Conservation (phyloP, 1,140 invertebrate species). For the Drosophila sturtevanti region DNA sequence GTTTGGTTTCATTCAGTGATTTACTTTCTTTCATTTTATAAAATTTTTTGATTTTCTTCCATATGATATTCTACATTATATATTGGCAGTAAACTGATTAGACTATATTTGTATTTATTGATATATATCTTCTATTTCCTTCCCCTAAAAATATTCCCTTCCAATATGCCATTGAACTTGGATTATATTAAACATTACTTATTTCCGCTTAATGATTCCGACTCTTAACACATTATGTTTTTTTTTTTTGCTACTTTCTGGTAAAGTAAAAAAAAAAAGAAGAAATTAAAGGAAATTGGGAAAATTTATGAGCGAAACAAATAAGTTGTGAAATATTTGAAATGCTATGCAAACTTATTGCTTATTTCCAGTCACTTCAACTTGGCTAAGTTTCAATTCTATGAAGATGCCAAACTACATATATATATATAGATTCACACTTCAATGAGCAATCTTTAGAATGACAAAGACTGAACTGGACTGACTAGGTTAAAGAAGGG, state of each 20-base stretch:
- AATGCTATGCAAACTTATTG: slow-evolving; percentile 49
- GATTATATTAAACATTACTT: neutral
- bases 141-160: neutral
- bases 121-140: neutral
- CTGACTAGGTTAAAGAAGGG: neutral
- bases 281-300: neutral
- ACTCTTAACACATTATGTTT: slow-evolving; percentile 12
- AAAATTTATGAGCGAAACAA: slow-evolving; percentile 46
- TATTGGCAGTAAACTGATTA: too few relatives aligned
- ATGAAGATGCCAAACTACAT: slow-evolving; percentile 2
- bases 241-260: slow-evolving; percentile 2
- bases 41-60: too few relatives aligned
- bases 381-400: slow-evolving; percentile 51
- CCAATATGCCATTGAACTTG: neutral
- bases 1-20: too few relatives aligned
- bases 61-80: too few relatives aligned
- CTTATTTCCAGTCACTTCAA: slow-evolving; percentile 43
- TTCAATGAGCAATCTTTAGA: slow-evolving; percentile 33
- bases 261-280: neutral
- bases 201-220: neutral
- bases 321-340: slow-evolving; percentile 51
- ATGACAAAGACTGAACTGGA: neutral
- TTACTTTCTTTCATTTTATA: too few relatives aligned
- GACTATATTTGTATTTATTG: too few relatives aligned
- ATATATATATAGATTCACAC: slow-evolving; percentile 34